Evolutionary conservation across 2,113 vertebrate species (phyloP).

Genomic region (Colossoma macropomum): DNA sequence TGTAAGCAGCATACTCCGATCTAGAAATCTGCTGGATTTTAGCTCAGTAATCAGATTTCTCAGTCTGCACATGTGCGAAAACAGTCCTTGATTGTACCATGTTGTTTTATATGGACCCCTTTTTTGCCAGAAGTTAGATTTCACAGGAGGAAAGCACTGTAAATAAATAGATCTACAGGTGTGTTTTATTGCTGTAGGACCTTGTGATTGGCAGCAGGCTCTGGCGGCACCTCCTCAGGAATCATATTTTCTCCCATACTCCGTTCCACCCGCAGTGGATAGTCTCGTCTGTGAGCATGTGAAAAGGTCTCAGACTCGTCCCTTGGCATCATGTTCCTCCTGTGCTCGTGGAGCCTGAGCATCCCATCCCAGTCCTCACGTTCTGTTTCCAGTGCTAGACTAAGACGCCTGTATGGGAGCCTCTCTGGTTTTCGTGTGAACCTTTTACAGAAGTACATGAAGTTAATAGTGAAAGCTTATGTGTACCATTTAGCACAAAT

Average conservation of each 20-base stretch:
- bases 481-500: too few species aligned
- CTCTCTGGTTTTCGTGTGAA: background rate
- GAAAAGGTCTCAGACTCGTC: conserved; percentile 4
- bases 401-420: conserved; percentile 36
- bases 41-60: too few species aligned
- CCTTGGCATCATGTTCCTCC: background rate
- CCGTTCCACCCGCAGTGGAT: background rate
- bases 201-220: conserved; percentile 5
- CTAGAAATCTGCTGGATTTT: too few species aligned
- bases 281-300: conserved; percentile 24
- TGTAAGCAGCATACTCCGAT: too few species aligned
- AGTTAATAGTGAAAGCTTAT: background rate
- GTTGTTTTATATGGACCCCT: too few species aligned
- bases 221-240: background rate
- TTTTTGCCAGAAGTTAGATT: too few species aligned
- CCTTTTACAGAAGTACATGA: conserved; percentile 19
- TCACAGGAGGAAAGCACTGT: too few species aligned
- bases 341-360: conserved; percentile 28
- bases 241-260: conserved; percentile 30
- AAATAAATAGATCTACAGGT: background rate
- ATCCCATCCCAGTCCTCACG: conserved; percentile 19
- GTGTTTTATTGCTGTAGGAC: background rate
- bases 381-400: conserved; percentile 23
- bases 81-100: too few species aligned
- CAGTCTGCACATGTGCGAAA: too few species aligned